Evolutionary conservation across 2,113 vertebrate genomes (phyloP).

Genomic region (Helogale parvula): DNA sequence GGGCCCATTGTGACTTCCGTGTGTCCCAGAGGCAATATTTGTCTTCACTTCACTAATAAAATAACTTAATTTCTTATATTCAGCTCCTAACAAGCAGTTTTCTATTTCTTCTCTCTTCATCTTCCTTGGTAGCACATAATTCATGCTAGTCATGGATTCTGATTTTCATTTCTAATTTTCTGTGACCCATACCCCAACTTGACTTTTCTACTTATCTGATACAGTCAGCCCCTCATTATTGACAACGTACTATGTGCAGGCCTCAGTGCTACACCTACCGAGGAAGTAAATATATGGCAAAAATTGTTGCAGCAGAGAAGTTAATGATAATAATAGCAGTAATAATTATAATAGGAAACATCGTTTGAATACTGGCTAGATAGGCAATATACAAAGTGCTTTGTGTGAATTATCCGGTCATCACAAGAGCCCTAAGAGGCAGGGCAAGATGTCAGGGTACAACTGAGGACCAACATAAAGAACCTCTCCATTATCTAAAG

Average conservation of each 20-base stretch:
- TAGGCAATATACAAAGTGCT: not conserved
- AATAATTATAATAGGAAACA: not conserved
- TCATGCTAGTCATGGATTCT: not conserved
- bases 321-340: not conserved
- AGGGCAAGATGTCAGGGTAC: not conserved
- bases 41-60: conserved; percentile 77
- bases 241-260: not conserved
- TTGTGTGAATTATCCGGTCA: not conserved
- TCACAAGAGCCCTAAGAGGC: not conserved
- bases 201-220: not conserved
- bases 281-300: not conserved
- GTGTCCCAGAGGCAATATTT: conserved; percentile 71
- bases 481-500: not conserved
- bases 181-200: not conserved
- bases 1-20: conserved; percentile 60
- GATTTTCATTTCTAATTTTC: conserved; percentile 18
- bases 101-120: not conserved
- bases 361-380: not conserved
- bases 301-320: not conserved
- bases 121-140: conserved; percentile 21
- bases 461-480: not conserved
- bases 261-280: not conserved
- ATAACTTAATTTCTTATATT: conserved; percentile 76
- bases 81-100: not conserved
- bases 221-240: not conserved